phyloP scores from a whole-genome alignment of 2,113 vertebrate species.

The Triplophysa siluroides region DNA sequence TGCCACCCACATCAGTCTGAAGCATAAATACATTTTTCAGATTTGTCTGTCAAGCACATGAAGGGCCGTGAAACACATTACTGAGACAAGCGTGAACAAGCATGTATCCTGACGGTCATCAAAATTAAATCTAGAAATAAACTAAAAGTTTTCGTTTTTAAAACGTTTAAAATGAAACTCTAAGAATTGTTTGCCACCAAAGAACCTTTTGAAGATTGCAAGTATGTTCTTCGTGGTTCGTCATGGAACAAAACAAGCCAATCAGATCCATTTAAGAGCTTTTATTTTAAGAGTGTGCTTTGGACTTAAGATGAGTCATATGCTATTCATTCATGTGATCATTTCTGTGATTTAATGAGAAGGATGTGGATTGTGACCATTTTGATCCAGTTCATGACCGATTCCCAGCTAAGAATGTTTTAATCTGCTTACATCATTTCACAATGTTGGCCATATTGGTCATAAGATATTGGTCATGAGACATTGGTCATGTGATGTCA shows the following conservation, averaged over 20 bases:
- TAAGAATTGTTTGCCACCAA: no score
- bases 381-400: not conserved
- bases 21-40: not conserved
- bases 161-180: no score
- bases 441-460: not conserved
- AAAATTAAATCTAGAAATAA: no score
- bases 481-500: not conserved
- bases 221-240: no score
- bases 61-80: not conserved
- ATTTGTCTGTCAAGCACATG: not conserved
- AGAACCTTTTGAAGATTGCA: no score
- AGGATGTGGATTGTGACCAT: not conserved
- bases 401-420: constrained; percentile 13
- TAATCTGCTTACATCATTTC: not conserved
- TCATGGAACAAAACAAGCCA: no score
- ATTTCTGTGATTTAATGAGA: not conserved
- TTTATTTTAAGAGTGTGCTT: no score
- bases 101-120: no score
- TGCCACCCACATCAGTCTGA: not conserved
- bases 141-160: no score
- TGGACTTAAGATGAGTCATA: not conserved
- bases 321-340: not conserved
- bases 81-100: not conserved
- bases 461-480: not conserved
- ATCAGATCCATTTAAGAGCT: no score